phyloP scores from a whole-genome alignment of 2,113 vertebrate species.

The Nycticorax nycticorax region DNA sequence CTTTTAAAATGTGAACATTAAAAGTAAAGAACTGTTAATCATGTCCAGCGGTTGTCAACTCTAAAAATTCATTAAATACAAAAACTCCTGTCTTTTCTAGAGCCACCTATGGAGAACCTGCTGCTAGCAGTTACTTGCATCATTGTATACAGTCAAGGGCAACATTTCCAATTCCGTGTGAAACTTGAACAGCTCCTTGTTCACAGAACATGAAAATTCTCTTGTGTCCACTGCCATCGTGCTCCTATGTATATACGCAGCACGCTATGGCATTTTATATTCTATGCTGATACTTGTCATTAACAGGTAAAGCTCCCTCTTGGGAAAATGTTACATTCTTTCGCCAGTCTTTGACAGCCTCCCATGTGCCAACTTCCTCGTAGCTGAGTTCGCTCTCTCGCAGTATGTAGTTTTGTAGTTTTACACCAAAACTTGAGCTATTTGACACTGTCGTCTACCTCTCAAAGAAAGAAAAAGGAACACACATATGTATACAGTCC shows the following conservation, averaged over 20 bases:
- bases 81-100: not conserved
- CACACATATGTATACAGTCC: no score
- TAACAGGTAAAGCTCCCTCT: not conserved
- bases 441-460: not conserved
- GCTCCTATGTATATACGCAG: not conserved
- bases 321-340: not conserved
- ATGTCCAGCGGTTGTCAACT: not conserved
- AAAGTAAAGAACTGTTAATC: not conserved
- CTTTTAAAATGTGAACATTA: not conserved
- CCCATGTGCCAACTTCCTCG: rapidly evolving
- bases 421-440: not conserved
- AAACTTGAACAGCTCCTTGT: not conserved
- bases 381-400: not conserved
- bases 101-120: not conserved
- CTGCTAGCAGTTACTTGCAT: not conserved
- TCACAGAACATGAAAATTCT: not conserved
- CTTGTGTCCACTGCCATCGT: not conserved
- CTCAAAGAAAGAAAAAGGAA: not conserved
- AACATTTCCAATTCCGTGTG: not conserved
- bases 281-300: not conserved
- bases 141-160: not conserved
- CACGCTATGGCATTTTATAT: not conserved
- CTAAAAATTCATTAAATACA: not conserved
- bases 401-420: not conserved
- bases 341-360: not conserved